These are phyloP conservation scores for Drosophila obscura DNA, from an alignment of 1,140 invertebrate species.

Conservation along the genomic window DNA sequence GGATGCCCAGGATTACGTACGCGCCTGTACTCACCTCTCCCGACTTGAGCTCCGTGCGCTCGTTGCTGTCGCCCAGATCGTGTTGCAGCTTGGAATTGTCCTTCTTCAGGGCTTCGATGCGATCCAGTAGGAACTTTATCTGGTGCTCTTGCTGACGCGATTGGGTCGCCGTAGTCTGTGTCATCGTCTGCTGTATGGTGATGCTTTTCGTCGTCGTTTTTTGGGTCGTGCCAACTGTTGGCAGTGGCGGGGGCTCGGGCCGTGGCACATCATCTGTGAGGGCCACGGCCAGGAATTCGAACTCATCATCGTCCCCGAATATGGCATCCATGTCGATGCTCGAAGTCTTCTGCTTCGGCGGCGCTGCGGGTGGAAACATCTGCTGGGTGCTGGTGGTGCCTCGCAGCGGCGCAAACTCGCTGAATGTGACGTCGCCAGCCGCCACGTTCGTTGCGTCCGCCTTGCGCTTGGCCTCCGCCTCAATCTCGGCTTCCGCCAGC, in stretches of 20 bases:
- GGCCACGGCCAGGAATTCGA: constrained; percentile 45
- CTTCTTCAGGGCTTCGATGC: constrained; percentile 63
- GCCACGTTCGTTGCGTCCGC: constrained; percentile 5
- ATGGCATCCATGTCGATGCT: constrained; percentile 44
- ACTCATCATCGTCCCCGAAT: constrained; percentile 62
- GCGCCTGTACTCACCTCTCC: constrained; percentile 62
- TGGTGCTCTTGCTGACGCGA: constrained; percentile 72
- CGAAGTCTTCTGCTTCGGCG: constrained; percentile 2
- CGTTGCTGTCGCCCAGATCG: constrained; percentile 58
- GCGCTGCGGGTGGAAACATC: constrained; percentile 21
- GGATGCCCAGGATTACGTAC: background rate
- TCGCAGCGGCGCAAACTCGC: constrained; percentile 51
- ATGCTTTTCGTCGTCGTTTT: background rate
- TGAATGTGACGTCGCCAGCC: constrained; percentile 55
- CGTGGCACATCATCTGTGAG: constrained; percentile 29
- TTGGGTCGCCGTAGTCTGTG: constrained; percentile 24
- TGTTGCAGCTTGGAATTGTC: constrained; percentile 71
- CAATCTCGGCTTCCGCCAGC: constrained; percentile 55
- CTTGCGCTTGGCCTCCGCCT: constrained; percentile 34
- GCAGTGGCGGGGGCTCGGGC: too few species aligned
- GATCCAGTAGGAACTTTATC: constrained; percentile 73
- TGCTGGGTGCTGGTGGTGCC: constrained; percentile 71
- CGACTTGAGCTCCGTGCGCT: constrained; percentile 54
- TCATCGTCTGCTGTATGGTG: constrained; percentile 7
- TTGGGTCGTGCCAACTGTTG: constrained; percentile 1